Conservation (phyloP, 2,113 vertebrate genomes). For the Cranoglanis bouderius region DNA sequence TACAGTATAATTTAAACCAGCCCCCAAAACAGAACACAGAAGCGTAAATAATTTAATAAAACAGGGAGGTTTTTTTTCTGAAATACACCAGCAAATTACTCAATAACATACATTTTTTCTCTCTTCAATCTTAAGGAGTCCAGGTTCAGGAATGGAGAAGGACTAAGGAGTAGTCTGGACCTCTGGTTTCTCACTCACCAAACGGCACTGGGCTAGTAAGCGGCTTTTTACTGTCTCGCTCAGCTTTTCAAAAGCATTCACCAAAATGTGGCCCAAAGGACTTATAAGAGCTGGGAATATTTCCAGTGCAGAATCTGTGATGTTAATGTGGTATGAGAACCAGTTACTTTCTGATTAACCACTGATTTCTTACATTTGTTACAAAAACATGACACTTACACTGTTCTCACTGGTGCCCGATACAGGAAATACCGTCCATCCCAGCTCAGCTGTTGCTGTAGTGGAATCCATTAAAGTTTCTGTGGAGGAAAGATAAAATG, state of each 20-base stretch:
- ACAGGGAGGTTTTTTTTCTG: constrained; percentile 64
- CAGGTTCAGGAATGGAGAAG: constrained; percentile 56
- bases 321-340: constrained; percentile 2
- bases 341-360: neutral
- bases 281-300: constrained; percentile 52
- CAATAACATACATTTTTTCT: constrained; percentile 62
- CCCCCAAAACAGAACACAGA: constrained; percentile 69
- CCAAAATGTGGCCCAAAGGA: constrained; percentile 54
- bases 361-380: constrained; percentile 12
- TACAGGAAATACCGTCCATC: constrained; percentile 92
- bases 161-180: constrained; percentile 58
- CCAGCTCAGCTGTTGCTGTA: constrained; percentile 94
- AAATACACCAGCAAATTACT: constrained; percentile 72
- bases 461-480: constrained; percentile 99
- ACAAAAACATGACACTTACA: constrained; percentile 64
- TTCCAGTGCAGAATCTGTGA: constrained; percentile 29
- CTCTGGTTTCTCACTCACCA: constrained; percentile 65
- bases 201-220: constrained; percentile 64
- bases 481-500: constrained; percentile 61
- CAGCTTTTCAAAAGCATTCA: constrained; percentile 64
- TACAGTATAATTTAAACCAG: constrained; percentile 70
- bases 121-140: constrained; percentile 54
- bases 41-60: constrained; percentile 78
- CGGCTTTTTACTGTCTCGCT: constrained; percentile 54
- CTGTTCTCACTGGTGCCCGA: constrained; percentile 88